Conservation (phyloP, 2,888 invertebrate genomes). For the Unio delphinus region DNA sequence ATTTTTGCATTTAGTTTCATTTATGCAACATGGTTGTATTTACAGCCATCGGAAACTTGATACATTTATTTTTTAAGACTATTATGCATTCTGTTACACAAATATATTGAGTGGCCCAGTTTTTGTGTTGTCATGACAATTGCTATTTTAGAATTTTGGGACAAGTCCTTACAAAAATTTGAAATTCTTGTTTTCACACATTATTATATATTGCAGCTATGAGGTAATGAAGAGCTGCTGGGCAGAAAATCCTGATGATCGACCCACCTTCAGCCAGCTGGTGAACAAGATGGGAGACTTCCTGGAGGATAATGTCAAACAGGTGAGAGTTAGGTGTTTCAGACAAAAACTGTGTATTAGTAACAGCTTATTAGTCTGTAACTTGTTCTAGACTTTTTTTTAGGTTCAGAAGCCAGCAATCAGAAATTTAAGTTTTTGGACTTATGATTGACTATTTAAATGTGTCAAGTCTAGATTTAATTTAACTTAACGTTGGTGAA, state of each 20-base stretch:
- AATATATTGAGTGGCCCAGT: too few relatives aligned
- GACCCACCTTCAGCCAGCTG: constrained; percentile 65
- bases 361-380: background rate
- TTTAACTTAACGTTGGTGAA: too few relatives aligned
- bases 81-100: too few relatives aligned
- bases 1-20: too few relatives aligned
- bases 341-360: background rate
- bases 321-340: constrained; percentile 45
- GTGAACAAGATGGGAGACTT: constrained; percentile 74
- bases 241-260: constrained; percentile 63
- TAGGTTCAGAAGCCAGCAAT: background rate
- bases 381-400: background rate
- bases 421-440: background rate
- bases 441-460: background rate
- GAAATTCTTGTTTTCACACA: background rate
- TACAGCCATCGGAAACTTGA: too few relatives aligned
- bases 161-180: too few relatives aligned
- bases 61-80: too few relatives aligned
- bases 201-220: constrained; percentile 45
- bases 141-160: too few relatives aligned
- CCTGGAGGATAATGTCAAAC: constrained; percentile 77
- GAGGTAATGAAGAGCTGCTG: constrained; percentile 66
- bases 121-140: background rate
- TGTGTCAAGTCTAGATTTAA: too few relatives aligned
- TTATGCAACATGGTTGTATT: too few relatives aligned